These are phyloP conservation scores for Salarias fasciatus DNA, from an alignment of 2,797 vertebrate genomes.

Conservation along the genomic window DNA sequence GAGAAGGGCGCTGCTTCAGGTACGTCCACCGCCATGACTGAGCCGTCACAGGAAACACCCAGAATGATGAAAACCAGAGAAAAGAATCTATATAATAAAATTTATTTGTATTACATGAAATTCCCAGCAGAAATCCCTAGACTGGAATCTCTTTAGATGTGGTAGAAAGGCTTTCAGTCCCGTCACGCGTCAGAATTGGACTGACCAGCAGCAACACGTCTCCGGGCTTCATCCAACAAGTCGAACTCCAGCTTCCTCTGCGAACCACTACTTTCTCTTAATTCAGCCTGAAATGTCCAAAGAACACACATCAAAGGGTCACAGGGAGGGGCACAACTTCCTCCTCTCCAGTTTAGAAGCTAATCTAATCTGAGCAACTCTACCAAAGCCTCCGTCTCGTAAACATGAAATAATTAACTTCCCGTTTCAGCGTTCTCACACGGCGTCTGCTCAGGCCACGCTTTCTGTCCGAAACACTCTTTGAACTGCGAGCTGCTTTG, in stretches of 20 bases:
- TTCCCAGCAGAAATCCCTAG: too few species aligned
- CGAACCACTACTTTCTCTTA: conserved; percentile 5
- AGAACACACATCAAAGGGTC: conserved; percentile 78
- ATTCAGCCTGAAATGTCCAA: conserved; percentile 41
- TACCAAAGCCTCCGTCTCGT: conserved; percentile 60
- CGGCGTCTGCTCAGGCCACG: conserved; percentile 29
- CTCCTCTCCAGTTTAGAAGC: conserved; percentile 74
- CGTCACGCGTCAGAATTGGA: too few species aligned
- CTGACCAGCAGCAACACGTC: too few species aligned
- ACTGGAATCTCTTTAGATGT: too few species aligned
- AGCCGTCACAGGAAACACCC: too few species aligned
- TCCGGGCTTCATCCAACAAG: too few species aligned
- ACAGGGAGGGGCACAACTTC: conserved; percentile 75
- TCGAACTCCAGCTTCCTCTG: neutral
- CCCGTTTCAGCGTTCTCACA: conserved; percentile 68
- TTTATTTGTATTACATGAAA: too few species aligned
- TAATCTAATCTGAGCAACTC: conserved; percentile 78
- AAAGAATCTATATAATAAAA: too few species aligned
- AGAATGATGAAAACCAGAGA: too few species aligned
- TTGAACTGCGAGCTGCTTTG: conserved; percentile 36
- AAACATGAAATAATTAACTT: conserved; percentile 64
- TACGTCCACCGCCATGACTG: too few species aligned
- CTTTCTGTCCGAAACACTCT: conserved; percentile 23
- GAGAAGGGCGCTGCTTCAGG: too few species aligned
- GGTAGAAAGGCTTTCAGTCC: too few species aligned